Conservation (phyloP, 2,888 invertebrate species). For the Listrodromus nycthemerus region DNA sequence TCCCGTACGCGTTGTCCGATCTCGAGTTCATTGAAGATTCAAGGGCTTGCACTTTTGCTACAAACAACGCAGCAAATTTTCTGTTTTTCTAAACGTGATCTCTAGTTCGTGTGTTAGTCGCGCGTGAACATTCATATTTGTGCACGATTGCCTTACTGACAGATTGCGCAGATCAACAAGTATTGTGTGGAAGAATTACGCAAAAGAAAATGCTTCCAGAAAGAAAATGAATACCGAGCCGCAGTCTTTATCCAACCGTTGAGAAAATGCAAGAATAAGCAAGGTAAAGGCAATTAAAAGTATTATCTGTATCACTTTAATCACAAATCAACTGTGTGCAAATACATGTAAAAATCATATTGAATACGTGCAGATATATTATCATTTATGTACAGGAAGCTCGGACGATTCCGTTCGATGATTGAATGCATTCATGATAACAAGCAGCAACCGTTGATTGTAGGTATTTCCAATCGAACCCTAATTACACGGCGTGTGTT, state of each 20-base stretch:
- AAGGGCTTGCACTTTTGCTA: conserved; percentile 28
- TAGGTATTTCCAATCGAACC: no score
- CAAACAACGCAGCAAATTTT: conserved; percentile 2
- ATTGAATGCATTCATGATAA: no score
- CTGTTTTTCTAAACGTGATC: not conserved
- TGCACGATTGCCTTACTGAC: not conserved
- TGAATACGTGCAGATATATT: no score
- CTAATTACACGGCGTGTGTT: no score
- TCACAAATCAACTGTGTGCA: not conserved
- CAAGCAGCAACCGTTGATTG: no score
- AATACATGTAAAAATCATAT: no score
- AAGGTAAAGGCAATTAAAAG: not conserved
- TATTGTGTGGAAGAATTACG: not conserved
- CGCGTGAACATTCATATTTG: not conserved
- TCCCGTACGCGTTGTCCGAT: conserved; percentile 33
- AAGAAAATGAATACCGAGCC: conserved; percentile 1
- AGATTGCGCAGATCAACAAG: conserved; percentile 3
- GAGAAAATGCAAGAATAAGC: not conserved
- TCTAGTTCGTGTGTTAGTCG: not conserved
- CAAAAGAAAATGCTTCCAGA: not conserved
- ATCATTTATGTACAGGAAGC: no score
- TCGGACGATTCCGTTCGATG: no score
- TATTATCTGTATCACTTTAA: not conserved
- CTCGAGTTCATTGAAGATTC: conserved; percentile 22
- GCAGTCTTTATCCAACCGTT: not conserved